Percentiles rank a stretch among this genome's conserved stretches.
phyloP scores from a whole-genome alignment of 2,888 invertebrate species.

The Branchellion lobata region DNA sequence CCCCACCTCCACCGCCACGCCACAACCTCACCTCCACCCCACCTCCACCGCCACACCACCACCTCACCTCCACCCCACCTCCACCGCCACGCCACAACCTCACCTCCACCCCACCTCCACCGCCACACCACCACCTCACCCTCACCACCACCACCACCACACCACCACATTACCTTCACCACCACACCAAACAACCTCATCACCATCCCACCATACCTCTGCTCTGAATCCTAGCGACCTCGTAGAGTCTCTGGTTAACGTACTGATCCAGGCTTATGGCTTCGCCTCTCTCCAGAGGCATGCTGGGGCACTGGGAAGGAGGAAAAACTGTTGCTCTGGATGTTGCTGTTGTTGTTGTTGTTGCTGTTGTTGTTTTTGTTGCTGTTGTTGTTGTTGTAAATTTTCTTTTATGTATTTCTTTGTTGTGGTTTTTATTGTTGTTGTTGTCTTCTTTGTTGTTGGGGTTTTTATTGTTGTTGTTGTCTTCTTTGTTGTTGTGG shows the following conservation, averaged over 20 bases:
- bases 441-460: neutral
- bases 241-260: neutral
- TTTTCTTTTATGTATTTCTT: neutral
- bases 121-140: too few species aligned
- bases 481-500: neutral
- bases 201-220: neutral
- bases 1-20: too few species aligned
- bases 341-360: neutral
- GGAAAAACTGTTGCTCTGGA: neutral
- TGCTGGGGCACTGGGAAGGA: neutral
- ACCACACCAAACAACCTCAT: neutral
- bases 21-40: too few species aligned
- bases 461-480: neutral
- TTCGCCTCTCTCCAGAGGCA: neutral
- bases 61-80: too few species aligned
- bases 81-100: too few species aligned
- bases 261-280: neutral
- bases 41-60: too few species aligned
- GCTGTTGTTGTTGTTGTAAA: neutral
- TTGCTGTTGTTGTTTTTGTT: too few species aligned
- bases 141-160: too few species aligned
- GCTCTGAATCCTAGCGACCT: neutral
- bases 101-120: too few species aligned
- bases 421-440: neutral
- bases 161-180: too few species aligned